Base-by-base conservation (phyloP, 2,888 invertebrate species). In the Himalopsyche japonica region DNA sequence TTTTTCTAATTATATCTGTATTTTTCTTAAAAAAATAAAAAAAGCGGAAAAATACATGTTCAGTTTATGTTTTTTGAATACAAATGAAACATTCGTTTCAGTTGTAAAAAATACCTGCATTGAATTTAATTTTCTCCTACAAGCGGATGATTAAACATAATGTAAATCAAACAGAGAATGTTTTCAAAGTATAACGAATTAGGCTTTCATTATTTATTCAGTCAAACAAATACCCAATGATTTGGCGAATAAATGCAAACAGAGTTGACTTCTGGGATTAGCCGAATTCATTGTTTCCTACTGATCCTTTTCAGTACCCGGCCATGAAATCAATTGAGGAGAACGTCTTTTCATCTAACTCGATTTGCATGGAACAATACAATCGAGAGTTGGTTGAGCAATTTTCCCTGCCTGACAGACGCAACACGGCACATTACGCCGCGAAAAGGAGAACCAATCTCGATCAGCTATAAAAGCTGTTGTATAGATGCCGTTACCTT, bases 311-410 rank as follows among this genome's bases (percentile, higher is more conserved):
- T n/a, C 24, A 57, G 15, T 57, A 49, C 49, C 43, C 37, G 79
- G 64, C 79, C 82, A 82, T 49, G 48, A 83, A 70, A 83, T 83
- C 83, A 80, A 83, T 80, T 82, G 82, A 57, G 57, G 57, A 81
- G 48, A 57, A 80, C 77, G 70, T 81, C 78, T 43, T 47, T 84
- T 81, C 79, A 57, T 64, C 48, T 81, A 79, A 84, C 81, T 81
- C 78, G 27, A 84, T 84, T 81, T 84, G 79, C 81, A 81, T 81
- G 34, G 37, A 57, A 64, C 81, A 80, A 78, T 70, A 84, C 81
- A 81, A 80, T 78, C 70, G 64, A 15, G 80, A 48, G 8, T 18
- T 27, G 18, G 48, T 57, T 32, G 7, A 49, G 49, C 32, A 57
- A 49, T 80, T 57, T 57, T 20, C 57, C 20, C 24, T 57, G 57